Evolutionary conservation across 1,140 invertebrate species (phyloP).

Genomic region (Ceratina japonica): DNA sequence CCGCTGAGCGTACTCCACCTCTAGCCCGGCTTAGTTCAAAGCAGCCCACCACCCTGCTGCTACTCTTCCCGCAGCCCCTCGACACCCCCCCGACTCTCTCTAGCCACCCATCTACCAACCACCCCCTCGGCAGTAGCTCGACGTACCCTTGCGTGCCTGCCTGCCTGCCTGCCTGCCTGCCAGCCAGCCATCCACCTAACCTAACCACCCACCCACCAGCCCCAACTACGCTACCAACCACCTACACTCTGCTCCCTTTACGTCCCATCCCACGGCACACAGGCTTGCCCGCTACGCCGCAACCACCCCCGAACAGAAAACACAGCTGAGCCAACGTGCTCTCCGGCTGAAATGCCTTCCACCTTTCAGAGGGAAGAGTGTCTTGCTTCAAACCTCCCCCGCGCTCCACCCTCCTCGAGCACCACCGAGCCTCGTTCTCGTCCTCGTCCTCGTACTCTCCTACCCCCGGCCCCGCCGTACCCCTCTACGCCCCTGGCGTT

Average conservation of each 20-base stretch:
- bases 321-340: constrained; percentile 77
- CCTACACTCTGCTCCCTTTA: constrained; percentile 64
- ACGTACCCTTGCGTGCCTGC: constrained; percentile 73
- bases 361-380: constrained; percentile 67
- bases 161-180: constrained; percentile 65
- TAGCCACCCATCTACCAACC: constrained; percentile 61
- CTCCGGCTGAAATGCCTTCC: constrained; percentile 69
- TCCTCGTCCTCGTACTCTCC: constrained; percentile 52
- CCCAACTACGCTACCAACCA: constrained; percentile 55
- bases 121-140: constrained; percentile 64
- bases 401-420: constrained; percentile 12
- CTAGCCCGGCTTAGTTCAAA: constrained; percentile 74
- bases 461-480: constrained; percentile 7
- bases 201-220: constrained; percentile 59
- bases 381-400: constrained; percentile 57
- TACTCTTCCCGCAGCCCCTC: constrained; percentile 62
- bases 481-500: constrained; percentile 34
- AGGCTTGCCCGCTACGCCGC: constrained; percentile 63
- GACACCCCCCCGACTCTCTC: constrained; percentile 57
- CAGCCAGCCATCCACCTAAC: constrained; percentile 56
- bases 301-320: constrained; percentile 74
- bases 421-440: constrained; percentile 23
- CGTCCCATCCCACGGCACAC: constrained; percentile 55
- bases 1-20: constrained; percentile 66
- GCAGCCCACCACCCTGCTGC: constrained; percentile 65